Evolutionary conservation across 2,797 vertebrate species (phyloP).

Genomic region (Platalea minor): DNA sequence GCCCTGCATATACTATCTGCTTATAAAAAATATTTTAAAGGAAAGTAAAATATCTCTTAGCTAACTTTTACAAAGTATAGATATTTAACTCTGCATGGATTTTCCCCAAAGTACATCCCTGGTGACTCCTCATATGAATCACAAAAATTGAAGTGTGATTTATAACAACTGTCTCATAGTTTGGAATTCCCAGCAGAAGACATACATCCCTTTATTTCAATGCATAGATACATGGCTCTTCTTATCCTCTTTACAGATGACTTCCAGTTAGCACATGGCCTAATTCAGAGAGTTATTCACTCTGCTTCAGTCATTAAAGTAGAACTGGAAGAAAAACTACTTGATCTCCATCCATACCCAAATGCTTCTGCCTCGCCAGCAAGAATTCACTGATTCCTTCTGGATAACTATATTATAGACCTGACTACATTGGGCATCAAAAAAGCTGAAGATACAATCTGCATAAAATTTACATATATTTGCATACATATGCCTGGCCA

Average conservation of each 20-base stretch:
- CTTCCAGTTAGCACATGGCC: constrained; percentile 22
- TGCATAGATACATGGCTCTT: background rate
- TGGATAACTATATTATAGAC: constrained; percentile 53
- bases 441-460: constrained; percentile 67
- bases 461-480: constrained; percentile 67
- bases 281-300: constrained; percentile 28
- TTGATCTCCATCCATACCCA: constrained; percentile 41
- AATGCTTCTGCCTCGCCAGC: constrained; percentile 36
- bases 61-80: background rate
- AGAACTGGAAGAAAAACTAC: constrained; percentile 40
- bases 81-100: background rate
- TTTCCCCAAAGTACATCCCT: background rate
- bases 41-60: background rate
- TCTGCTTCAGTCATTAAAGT: constrained; percentile 43
- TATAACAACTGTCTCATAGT: background rate
- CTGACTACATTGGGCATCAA: constrained; percentile 54
- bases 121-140: background rate
- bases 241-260: constrained; percentile 35
- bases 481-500: constrained; percentile 46
- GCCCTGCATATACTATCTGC: background rate
- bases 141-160: background rate
- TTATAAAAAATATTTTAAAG: background rate
- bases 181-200: constrained; percentile 23
- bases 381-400: constrained; percentile 64
- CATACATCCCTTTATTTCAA: background rate